These are phyloP conservation scores for Caenorhabditis sp. DNA, from an alignment of 2,888 invertebrate genomes.

Conservation along the genomic window DNA sequence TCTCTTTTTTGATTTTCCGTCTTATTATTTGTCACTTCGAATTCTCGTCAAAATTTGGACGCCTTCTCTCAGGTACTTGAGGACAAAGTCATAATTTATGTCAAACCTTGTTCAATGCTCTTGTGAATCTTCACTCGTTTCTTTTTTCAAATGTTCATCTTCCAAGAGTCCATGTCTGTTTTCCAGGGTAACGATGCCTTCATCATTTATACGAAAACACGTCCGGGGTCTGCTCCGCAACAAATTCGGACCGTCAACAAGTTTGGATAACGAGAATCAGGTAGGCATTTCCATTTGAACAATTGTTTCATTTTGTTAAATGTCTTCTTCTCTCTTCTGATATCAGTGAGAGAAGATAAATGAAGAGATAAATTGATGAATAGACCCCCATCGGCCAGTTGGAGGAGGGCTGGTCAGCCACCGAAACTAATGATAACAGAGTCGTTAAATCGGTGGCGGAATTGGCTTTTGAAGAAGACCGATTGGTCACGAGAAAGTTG, in stretches of 20 bases:
- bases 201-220: constrained; percentile 78
- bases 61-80: neutral
- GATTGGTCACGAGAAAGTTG: neutral
- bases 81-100: constrained; percentile 4
- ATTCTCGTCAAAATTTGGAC: constrained; percentile 30
- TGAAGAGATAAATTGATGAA: constrained; percentile 62
- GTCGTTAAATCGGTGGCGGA: constrained; percentile 33
- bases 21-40: constrained; percentile 44
- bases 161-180: neutral
- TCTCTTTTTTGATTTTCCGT: constrained; percentile 13
- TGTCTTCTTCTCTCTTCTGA: neutral
- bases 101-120: neutral
- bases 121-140: neutral
- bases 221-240: constrained; percentile 76
- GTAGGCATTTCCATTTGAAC: constrained; percentile 14
- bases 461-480: constrained; percentile 21
- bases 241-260: constrained; percentile 76
- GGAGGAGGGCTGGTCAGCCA: constrained; percentile 18
- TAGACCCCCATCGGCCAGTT: constrained; percentile 41
- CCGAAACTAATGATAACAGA: constrained; percentile 45
- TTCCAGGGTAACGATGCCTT: constrained; percentile 65
- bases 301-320: constrained; percentile 31
- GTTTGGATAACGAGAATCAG: constrained; percentile 62
- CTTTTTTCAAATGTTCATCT: neutral
- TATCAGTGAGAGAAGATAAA: constrained; percentile 44